phyloP scores from a whole-genome alignment of 37 sponge, comb jelly and placozoan genomes.

The Crambe crambe region DNA sequence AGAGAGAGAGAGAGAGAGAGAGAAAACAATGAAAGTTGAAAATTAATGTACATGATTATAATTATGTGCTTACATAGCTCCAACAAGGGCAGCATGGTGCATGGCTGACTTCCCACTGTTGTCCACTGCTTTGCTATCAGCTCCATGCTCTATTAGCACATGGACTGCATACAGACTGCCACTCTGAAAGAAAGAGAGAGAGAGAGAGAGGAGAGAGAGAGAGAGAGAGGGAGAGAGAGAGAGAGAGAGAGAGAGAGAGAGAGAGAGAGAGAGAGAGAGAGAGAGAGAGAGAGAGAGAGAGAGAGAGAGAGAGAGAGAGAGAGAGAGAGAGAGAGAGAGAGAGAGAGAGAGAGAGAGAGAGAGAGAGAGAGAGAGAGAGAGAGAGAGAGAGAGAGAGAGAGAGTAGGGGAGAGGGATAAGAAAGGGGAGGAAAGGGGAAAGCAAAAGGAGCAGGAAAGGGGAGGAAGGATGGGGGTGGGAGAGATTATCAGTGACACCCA shows the following conservation, averaged over 20 bases:
- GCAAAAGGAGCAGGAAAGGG: too few relatives aligned
- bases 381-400: not conserved
- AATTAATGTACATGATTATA: not conserved
- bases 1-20: not conserved
- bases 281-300: conserved; percentile 3
- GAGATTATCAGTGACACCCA: too few relatives aligned
- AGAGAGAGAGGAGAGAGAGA: conserved; percentile 37
- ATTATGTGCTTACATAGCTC: conserved; percentile 51
- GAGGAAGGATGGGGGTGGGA: too few relatives aligned
- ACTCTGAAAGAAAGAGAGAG: conserved; percentile 28
- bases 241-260: not conserved
- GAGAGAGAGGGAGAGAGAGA: conserved; percentile 6
- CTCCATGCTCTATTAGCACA: conserved; percentile 53
- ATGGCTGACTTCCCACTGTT: conserved; percentile 34
- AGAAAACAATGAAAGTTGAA: not conserved
- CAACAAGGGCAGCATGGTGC: conserved; percentile 53
- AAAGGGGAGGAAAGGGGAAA: too few relatives aligned
- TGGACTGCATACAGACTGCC: conserved; percentile 70
- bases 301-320: conserved; percentile 2
- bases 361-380: not conserved
- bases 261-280: not conserved
- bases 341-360: not conserved
- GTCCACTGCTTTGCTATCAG: conserved; percentile 24
- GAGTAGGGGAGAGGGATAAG: conserved; percentile 5
- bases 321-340: conserved; percentile 38